Conservation (phyloP, 2,888 invertebrate species). For the Fabriciana adippe region DNA sequence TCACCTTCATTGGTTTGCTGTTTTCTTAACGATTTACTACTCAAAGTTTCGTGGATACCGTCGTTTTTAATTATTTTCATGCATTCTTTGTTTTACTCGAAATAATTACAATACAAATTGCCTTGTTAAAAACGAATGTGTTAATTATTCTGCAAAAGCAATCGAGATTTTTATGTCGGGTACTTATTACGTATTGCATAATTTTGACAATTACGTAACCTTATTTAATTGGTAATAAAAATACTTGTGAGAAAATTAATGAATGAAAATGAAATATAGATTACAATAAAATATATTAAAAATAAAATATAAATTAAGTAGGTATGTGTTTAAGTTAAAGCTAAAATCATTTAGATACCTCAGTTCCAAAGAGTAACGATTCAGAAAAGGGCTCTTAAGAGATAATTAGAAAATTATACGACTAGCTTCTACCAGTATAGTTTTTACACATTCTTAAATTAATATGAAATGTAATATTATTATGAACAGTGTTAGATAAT, state of each 20-base stretch:
- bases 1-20: neutral
- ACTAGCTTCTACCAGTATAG: too few relatives aligned
- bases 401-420: too few relatives aligned
- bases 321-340: neutral
- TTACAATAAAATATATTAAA: too few relatives aligned
- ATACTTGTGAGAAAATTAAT: neutral
- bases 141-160: neutral
- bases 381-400: too few relatives aligned
- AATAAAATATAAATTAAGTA: neutral
- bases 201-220: neutral
- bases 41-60: neutral
- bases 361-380: too few relatives aligned
- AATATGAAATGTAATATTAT: too few relatives aligned
- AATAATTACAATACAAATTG: slow-evolving; percentile 17
- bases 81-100: slow-evolving; percentile 6
- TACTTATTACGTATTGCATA: slow-evolving; percentile 1
- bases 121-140: slow-evolving; percentile 11
- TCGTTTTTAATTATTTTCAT: slow-evolving; percentile 10
- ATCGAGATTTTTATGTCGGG: neutral
- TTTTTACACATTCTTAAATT: too few relatives aligned
- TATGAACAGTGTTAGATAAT: too few relatives aligned
- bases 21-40: neutral
- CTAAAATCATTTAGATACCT: too few relatives aligned
- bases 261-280: too few relatives aligned
- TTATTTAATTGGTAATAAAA: neutral